Evolutionary conservation across 2,113 vertebrate species (phyloP), one percentile per base, ranked within the genome.

Genomic region (Upupa epops): DNA sequence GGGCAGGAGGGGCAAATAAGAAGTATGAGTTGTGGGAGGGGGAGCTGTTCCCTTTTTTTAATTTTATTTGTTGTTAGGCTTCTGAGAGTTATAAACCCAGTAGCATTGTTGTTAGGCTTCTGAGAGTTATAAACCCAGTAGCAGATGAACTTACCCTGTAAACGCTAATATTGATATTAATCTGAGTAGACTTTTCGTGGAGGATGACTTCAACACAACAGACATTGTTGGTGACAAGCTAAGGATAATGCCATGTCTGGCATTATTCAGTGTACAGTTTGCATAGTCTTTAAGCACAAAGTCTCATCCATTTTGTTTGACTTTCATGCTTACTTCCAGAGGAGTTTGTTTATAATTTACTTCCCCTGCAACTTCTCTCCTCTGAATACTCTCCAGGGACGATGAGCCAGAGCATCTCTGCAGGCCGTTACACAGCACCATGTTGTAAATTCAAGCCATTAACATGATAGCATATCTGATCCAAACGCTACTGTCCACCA

Each of bases 391-490:
- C 93, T 78, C 72, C 17, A 52, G 91, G 55, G 94, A 92, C 31
- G 18, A 3, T 7, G 32, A 85, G 32, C 83, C 79, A 72, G 76
- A 96, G 90, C 71, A 94, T 95, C 94, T 94, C 96, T 52, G 19
- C 88, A 86, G 80, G 88, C 90, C 93, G 92, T 94, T 95, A 80
- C 25, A 19, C 89, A 92, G 94, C 83, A 86, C 79, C 88, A 61
- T 59, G 90, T 85, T 92, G 93, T 94, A 97, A 97, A 98, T 97
- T 97, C 95, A 95, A 89, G 90, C 92, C 96, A 98, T 97, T 98
- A 98, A 96, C 74, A 58, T 89, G 56, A 88, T 68, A 85, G 97
- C 97, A 97, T 97, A 97, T 96, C 96, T 96, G 94, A 97, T 97
- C 94, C 92, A 83, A 77, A 68, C 78, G 36, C 76, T 66, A 72